Conservation (phyloP, 2,797 vertebrate genomes). For the Pseudocheirus occidentalis region DNA sequence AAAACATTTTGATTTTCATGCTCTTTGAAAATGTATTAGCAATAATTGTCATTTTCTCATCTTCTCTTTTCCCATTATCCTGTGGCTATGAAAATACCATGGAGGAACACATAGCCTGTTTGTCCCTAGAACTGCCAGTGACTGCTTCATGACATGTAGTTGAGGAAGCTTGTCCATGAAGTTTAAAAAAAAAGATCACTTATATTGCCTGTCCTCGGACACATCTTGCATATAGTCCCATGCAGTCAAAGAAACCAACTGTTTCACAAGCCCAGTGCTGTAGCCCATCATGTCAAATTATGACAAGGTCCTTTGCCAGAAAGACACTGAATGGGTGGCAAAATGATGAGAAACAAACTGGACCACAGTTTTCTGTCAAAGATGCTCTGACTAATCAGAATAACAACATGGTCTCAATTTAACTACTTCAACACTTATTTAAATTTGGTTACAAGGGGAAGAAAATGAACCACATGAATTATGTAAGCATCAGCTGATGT, state of each 20-base stretch:
- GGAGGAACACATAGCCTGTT: constrained; percentile 64
- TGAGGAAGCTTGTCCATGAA: constrained; percentile 36
- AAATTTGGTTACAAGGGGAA: constrained; percentile 40
- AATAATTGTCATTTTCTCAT: constrained; percentile 68
- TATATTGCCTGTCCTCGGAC: constrained; percentile 18
- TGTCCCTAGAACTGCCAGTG: constrained; percentile 54
- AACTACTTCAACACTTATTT: constrained; percentile 61
- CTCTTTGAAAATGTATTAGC: constrained; percentile 64
- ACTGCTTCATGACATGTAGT: constrained; percentile 53
- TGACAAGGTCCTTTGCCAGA: constrained; percentile 27
- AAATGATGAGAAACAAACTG: constrained; percentile 36
- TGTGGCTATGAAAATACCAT: constrained; percentile 71
- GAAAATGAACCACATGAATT: constrained; percentile 16
- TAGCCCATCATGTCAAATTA: constrained; percentile 20
- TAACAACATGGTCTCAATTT: constrained; percentile 28
- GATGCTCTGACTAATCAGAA: constrained; percentile 14
- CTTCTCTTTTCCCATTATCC: constrained; percentile 58
- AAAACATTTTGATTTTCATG: constrained; percentile 60
- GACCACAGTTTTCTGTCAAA: constrained; percentile 45
- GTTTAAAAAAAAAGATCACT: constrained; percentile 11
- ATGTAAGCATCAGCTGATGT: constrained; percentile 22
- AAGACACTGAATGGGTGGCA: constrained; percentile 5
- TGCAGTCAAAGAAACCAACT: neutral
- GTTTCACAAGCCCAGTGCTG: constrained; percentile 21
- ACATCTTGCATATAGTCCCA: constrained; percentile 19